Conservation (phyloP, 1,140 invertebrate species). For the Sycophila sp. region DNA sequence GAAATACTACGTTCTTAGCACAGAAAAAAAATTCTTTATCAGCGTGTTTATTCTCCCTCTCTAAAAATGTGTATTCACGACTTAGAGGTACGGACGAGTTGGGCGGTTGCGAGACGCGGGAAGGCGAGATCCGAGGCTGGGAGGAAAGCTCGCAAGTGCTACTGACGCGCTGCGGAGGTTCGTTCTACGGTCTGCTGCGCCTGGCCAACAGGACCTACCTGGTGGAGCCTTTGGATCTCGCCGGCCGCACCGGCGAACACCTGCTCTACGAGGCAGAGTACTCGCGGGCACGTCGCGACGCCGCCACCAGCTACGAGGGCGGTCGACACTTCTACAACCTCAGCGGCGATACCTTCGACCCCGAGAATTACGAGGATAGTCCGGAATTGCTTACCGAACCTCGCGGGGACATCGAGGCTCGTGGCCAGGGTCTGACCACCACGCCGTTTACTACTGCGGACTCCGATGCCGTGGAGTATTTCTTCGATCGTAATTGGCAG, state of each 20-base stretch:
- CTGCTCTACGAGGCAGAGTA: constrained; percentile 14
- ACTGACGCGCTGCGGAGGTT: constrained; percentile 59
- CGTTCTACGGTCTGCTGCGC: constrained; percentile 59
- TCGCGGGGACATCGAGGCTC: constrained; percentile 22
- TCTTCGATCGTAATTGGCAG: constrained; percentile 62
- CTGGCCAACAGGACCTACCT: constrained; percentile 53
- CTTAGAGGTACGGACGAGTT: not conserved
- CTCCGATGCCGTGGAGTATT: constrained; percentile 62
- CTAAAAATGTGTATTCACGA: too few relatives aligned
- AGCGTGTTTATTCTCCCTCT: too few relatives aligned
- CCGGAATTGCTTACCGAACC: constrained; percentile 41
- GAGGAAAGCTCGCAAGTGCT: constrained; percentile 47
- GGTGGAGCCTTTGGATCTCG: constrained; percentile 54
- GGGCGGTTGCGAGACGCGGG: constrained; percentile 43
- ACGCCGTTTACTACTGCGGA: constrained; percentile 38
- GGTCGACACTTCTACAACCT: constrained; percentile 59
- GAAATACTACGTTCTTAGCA: too few relatives aligned
- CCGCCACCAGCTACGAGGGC: constrained; percentile 23
- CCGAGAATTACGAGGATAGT: constrained; percentile 46
- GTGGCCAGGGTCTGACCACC: constrained; percentile 6
- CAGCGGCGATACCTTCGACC: constrained; percentile 62
- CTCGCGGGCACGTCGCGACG: constrained; percentile 32
- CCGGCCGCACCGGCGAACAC: constrained; percentile 52
- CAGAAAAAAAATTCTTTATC: too few relatives aligned
- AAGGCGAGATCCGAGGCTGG: constrained; percentile 43